Conservation (phyloP, 2,797 vertebrate genomes). For the Cichlasoma orientale region DNA sequence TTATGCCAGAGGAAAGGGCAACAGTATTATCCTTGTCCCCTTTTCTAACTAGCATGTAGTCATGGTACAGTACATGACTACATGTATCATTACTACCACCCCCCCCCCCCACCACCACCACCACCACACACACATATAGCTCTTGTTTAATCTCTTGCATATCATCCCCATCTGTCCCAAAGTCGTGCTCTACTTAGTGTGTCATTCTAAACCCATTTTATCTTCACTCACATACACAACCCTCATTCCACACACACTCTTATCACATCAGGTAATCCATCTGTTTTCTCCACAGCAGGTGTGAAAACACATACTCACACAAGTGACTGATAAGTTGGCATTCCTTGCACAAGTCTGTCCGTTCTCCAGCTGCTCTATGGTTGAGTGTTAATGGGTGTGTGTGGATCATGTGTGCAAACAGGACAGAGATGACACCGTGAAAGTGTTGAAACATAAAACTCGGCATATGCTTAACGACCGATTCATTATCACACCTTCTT, state of each 20-base stretch:
- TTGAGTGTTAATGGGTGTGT: not conserved
- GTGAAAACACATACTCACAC: conserved; percentile 23
- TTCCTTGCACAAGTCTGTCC: not conserved
- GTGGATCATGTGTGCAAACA: not conserved
- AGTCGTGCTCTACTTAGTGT: conserved; percentile 5
- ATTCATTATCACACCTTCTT: conserved; percentile 35
- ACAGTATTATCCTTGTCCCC: conserved; percentile 20
- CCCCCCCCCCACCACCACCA: not conserved
- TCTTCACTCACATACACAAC: not conserved
- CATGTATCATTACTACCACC: not conserved
- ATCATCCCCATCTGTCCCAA: not conserved
- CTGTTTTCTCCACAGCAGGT: conserved; percentile 14
- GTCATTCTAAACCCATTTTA: not conserved
- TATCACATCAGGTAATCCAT: conserved; percentile 11
- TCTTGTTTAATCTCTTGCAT: not conserved
- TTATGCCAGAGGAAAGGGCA: conserved; percentile 43
- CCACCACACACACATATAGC: not conserved
- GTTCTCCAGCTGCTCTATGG: conserved; percentile 26
- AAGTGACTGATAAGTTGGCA: not conserved
- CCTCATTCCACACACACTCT: conserved; percentile 3
- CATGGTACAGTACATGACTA: not conserved
- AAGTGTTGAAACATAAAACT: conserved; percentile 20
- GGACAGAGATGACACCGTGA: conserved; percentile 1
- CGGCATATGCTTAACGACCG: conserved; percentile 41
- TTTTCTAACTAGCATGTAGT: conserved; percentile 8